Percentiles rank a stretch among this genome's conserved stretches.
Evolutionary conservation across 1,140 invertebrate genomes (phyloP).

Genomic region (Medauroidea extradentata): DNA sequence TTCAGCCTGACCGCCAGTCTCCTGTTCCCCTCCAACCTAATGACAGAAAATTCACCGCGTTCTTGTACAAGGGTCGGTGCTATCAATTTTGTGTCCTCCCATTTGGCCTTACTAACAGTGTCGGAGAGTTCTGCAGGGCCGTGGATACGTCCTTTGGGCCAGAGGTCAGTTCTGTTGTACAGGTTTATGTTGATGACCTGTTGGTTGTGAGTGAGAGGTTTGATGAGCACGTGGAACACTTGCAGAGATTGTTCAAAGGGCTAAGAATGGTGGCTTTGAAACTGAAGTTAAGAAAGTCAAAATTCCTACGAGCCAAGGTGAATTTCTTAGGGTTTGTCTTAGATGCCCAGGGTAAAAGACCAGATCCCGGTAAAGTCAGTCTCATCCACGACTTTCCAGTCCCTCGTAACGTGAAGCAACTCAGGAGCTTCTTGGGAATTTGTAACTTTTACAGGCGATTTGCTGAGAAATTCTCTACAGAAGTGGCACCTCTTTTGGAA

Average conservation of each 20-base stretch:
- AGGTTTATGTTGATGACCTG: conserved; percentile 29
- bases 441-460: conserved; percentile 17
- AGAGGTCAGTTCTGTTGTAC: conserved; percentile 9
- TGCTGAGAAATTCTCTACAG: neutral
- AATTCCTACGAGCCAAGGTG: conserved; percentile 17
- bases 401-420: conserved; percentile 15
- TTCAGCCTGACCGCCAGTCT: too few species aligned
- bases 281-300: conserved; percentile 21
- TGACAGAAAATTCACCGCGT: conserved; percentile 34
- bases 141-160: neutral
- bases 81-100: conserved; percentile 35
- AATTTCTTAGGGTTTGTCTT: conserved; percentile 16
- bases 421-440: conserved; percentile 21
- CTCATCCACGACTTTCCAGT: conserved; percentile 6
- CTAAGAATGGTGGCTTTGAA: conserved; percentile 23
- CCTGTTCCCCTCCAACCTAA: conserved; percentile 28
- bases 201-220: conserved; percentile 19
- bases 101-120: conserved; percentile 31
- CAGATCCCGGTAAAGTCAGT: conserved; percentile 2
- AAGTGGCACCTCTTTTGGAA: neutral
- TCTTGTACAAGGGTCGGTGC: conserved; percentile 29
- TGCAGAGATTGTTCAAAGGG: conserved; percentile 17
- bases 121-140: neutral
- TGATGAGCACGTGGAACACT: conserved; percentile 22
- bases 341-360: neutral